phyloP scores from a whole-genome alignment of 2,113 vertebrate genomes.

The Micronycteris hirsuta region DNA sequence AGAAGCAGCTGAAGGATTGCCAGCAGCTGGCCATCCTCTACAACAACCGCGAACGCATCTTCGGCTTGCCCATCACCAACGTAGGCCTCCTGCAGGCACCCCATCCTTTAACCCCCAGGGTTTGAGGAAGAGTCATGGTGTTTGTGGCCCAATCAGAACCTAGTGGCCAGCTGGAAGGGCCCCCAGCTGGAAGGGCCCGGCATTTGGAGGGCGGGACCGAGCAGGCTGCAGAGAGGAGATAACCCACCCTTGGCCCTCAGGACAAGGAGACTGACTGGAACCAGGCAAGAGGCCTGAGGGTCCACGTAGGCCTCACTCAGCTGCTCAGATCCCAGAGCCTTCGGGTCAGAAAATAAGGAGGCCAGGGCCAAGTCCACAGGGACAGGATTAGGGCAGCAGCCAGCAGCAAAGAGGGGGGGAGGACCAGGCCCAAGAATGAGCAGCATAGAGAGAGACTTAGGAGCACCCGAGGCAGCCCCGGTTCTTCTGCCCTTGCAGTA shows the following conservation, averaged over 20 bases:
- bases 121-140: neutral
- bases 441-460: neutral
- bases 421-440: neutral
- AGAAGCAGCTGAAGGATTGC: conserved; percentile 89
- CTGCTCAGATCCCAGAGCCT: neutral
- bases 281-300: neutral
- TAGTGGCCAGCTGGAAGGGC: neutral
- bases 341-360: neutral
- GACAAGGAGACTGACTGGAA: neutral
- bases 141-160: neutral
- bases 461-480: neutral
- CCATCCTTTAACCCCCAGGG: neutral
- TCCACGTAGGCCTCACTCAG: neutral
- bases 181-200: neutral
- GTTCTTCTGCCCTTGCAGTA: conserved; percentile 81
- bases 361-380: neutral
- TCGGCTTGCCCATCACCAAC: conserved; percentile 85
- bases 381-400: neutral
- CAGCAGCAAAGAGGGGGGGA: neutral
- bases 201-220: neutral
- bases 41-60: conserved; percentile 91
- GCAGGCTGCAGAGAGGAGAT: neutral
- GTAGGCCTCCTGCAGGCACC: conserved; percentile 77
- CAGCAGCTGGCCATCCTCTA: conserved; percentile 86
- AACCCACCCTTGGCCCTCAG: neutral